These are phyloP conservation scores for Halcyon chelicuti DNA, from an alignment of 2,797 vertebrate species.

Conservation along the genomic window DNA sequence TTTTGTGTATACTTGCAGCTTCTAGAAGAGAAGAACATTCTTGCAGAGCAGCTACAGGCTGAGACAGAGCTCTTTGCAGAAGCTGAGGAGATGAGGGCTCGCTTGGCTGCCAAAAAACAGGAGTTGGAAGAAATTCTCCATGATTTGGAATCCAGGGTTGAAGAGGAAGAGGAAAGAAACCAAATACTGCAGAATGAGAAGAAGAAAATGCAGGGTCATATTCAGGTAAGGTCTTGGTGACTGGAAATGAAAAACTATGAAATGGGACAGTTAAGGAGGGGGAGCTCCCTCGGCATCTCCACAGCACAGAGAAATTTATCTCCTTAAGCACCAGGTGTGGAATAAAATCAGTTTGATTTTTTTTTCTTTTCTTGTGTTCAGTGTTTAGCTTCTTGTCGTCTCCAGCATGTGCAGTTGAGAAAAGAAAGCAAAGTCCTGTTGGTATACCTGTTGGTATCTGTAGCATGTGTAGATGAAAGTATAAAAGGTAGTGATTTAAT, in stretches of 20 bases:
- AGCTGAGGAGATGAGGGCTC: conserved; percentile 96
- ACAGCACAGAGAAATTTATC: fast-evolving
- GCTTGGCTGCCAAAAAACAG: conserved; percentile 93
- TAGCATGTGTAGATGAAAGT: fast-evolving
- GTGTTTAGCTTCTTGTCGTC: background rate
- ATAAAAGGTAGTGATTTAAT: background rate
- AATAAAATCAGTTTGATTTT: background rate
- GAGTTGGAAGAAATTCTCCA: conserved; percentile 96
- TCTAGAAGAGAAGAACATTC: conserved; percentile 95
- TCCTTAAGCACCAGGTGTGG: background rate
- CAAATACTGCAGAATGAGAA: conserved; percentile 94
- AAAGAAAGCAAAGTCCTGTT: background rate
- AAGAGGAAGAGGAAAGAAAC: conserved; percentile 96
- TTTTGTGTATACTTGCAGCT: conserved; percentile 77
- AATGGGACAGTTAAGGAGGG: background rate
- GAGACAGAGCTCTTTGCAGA: conserved; percentile 97
- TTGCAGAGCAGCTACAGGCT: conserved; percentile 94
- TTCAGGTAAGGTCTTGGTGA: conserved; percentile 83
- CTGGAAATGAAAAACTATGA: background rate
- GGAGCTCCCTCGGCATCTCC: background rate
- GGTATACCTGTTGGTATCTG: background rate
- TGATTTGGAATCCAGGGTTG: conserved; percentile 93
- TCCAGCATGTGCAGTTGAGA: background rate
- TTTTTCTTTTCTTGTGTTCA: background rate
- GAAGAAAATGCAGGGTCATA: conserved; percentile 96